Conservation (phyloP, 1,140 invertebrate species). For the Triops longicaudatus region DNA sequence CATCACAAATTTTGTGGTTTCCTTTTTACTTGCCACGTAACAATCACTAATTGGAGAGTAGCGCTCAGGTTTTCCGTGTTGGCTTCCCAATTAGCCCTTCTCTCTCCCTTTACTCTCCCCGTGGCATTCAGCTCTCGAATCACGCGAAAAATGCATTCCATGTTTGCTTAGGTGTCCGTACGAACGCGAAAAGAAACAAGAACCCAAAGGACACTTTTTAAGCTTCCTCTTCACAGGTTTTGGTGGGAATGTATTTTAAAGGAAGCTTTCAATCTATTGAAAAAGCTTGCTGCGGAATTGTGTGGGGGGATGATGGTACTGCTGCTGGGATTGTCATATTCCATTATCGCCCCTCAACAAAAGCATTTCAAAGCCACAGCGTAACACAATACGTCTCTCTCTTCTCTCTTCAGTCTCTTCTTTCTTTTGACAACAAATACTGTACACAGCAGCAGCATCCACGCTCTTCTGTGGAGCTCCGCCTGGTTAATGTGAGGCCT, state of each 20-base stretch:
- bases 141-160: too few species aligned
- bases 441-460: constrained; percentile 12
- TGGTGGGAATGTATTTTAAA: constrained; percentile 12
- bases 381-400: constrained; percentile 5
- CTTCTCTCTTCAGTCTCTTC: not conserved
- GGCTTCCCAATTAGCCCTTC: too few species aligned
- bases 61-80: too few species aligned
- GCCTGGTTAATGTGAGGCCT: not conserved
- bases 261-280: not conserved
- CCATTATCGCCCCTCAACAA: constrained; percentile 5
- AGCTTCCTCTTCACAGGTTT: not conserved
- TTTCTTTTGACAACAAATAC: constrained; percentile 15
- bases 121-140: too few species aligned
- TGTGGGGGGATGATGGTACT: constrained; percentile 9
- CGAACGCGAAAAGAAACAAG: not conserved
- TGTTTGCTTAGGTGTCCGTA: too few species aligned
- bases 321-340: constrained; percentile 14
- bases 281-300: constrained; percentile 5
- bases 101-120: too few species aligned
- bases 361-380: constrained; percentile 14
- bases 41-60: not conserved
- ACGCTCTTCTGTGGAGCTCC: not conserved
- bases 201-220: not conserved
- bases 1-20: too few species aligned
- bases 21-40: not conserved